Base-by-base conservation (phyloP, 2,797 vertebrate species). In the Miichthys miiuy region DNA sequence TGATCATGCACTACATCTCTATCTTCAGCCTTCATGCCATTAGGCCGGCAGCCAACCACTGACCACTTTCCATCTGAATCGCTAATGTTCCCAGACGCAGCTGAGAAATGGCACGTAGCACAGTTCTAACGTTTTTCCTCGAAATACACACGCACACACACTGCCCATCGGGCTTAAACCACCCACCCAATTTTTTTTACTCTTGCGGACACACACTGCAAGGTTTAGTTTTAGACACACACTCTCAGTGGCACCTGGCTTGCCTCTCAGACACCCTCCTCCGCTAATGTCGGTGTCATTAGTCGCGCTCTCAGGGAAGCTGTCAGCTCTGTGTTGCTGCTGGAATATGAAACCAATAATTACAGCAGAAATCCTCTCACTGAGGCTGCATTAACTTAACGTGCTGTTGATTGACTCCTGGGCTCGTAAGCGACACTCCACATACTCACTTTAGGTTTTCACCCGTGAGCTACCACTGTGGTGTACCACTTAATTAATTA, bases 261-360 rank as follows among this genome's bases (percentile, higher is more conserved):
- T 74, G 73, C 66, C 66, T 85, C 86, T 83, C 64, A 38, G 65
- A 57, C 85, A 51, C 76, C 60, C 55, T 80, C 60, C 68, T 70
- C 66, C 21, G 23, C 57, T 80, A 74, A 82, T 81, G 77, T 67
- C 1, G 17, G 77, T 74, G 79, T 86, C 75, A 88, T 86, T 85
- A 89, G 72, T 72, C 17, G 9, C 18, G 18, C 72, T 86, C 61
- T 85, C 73, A 48, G 83, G 62, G 60, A 82, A 70, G 69, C 82
- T 88, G 90, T 87, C 91, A 88, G 77, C 79, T 85, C 73, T 5
- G 3, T 80, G 89, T 75, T 86, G 79, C 86, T 82, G 86, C 74
- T 88, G 90, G 72, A 92, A 93, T 87, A 82, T 85, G 87, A 91
- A 90, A 90, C 89, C 89, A 87, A 85, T 80, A 91, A 90, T 92